Conservation (phyloP, 2,113 vertebrate species). For the Actenoides lindsayi region DNA sequence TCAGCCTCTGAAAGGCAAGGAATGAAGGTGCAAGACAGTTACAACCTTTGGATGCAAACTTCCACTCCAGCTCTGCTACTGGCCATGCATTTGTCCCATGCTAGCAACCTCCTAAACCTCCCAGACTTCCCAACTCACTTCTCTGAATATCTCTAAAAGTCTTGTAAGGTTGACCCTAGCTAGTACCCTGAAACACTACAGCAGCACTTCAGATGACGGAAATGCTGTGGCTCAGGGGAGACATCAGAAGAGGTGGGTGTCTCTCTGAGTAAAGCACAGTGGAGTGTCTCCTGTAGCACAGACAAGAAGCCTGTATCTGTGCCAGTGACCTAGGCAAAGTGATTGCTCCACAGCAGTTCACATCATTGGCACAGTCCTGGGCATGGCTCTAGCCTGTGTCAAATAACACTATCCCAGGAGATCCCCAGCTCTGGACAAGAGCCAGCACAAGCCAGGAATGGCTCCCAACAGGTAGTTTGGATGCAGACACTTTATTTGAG, state of each 20-base stretch:
- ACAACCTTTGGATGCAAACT: neutral
- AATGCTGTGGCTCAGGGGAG: accelerated
- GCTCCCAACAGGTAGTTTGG: neutral
- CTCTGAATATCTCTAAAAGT: neutral
- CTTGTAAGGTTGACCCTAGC: neutral
- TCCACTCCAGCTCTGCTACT: neutral
- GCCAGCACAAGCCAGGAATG: accelerated
- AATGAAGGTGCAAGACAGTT: neutral
- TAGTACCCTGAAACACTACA: neutral
- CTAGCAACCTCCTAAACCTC: neutral
- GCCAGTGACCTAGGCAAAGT: neutral
- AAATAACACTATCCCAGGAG: neutral
- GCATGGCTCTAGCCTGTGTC: neutral
- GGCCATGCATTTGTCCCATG: neutral
- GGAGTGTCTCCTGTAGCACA: neutral
- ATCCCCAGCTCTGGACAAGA: neutral
- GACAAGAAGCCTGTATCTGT: neutral
- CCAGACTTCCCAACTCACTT: neutral
- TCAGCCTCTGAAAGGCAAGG: slow-evolving; percentile 78
- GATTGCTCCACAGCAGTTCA: neutral
- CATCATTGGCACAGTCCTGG: accelerated
- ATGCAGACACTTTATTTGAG: neutral
- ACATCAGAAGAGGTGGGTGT: neutral
- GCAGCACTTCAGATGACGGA: neutral
- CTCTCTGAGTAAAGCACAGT: neutral